Percentiles rank a stretch among this genome's conserved stretches.
phyloP scores from a whole-genome alignment of 30 jellyfish, hydroid and myxozoan genomes.

The Calvadosia cruxmelitensis region DNA sequence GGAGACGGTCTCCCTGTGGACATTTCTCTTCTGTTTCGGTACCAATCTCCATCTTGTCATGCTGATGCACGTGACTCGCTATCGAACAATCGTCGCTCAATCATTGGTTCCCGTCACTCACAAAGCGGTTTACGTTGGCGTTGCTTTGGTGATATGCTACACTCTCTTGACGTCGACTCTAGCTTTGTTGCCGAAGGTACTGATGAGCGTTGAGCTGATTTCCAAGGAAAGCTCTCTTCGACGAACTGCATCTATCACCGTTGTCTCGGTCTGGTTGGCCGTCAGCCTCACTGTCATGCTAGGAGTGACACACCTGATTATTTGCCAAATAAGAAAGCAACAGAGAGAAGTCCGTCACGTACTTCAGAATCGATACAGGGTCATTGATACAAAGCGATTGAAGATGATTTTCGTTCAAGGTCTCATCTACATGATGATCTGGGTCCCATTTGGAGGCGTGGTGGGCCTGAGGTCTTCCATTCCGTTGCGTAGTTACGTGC shows the following conservation, averaged over 20 bases:
- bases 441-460: background rate
- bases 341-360: background rate
- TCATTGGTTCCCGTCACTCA: background rate
- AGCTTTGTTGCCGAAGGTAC: background rate
- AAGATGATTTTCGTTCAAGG: background rate
- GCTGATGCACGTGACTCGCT: background rate
- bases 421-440: background rate
- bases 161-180: background rate
- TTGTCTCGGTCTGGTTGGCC: background rate
- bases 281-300: background rate
- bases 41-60: background rate
- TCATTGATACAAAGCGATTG: background rate
- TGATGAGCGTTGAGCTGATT: background rate
- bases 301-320: background rate
- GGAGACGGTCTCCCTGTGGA: background rate
- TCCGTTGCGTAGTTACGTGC: background rate
- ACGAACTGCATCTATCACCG: background rate
- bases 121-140: background rate
- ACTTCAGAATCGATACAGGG: background rate
- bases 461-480: background rate
- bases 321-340: background rate
- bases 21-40: background rate
- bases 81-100: background rate
- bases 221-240: background rate
- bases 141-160: background rate